Conservation (phyloP, 2,888 invertebrate genomes). For the Dynastes grantii region DNA sequence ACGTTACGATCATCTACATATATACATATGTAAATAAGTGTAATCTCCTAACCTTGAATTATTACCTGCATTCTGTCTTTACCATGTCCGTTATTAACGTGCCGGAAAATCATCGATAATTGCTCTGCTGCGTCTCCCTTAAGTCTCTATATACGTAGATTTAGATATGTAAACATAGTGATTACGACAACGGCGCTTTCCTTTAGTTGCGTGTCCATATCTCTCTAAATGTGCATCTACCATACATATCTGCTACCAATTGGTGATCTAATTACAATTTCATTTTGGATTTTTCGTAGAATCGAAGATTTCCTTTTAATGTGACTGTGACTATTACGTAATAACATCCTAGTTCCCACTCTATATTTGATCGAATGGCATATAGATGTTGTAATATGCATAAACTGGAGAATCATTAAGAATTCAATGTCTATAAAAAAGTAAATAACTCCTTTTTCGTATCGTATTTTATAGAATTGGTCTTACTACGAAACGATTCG, state of each 20-base stretch:
- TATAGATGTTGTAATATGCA: too few relatives aligned
- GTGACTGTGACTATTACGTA: neutral
- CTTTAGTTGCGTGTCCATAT: neutral
- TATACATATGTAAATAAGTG: neutral
- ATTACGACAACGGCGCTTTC: neutral
- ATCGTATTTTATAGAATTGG: too few relatives aligned
- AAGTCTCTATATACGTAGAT: neutral
- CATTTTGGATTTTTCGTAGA: neutral
- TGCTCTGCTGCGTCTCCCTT: neutral
- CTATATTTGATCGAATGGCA: neutral
- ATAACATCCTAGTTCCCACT: constrained; percentile 18
- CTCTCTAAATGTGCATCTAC: constrained; percentile 3
- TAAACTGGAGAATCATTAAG: too few relatives aligned
- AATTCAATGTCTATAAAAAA: too few relatives aligned
- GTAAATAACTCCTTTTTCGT: too few relatives aligned
- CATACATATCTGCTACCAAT: neutral
- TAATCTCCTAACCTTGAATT: constrained; percentile 22
- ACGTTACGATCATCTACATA: neutral
- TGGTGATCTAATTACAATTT: constrained; percentile 1
- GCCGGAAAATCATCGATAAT: constrained; percentile 24
- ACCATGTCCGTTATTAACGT: neutral
- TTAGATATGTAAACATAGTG: neutral
- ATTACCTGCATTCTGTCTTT: constrained; percentile 22
- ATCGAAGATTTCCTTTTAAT: neutral
- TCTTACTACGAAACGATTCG: too few relatives aligned